phyloP scores from a whole-genome alignment of 2,113 vertebrate genomes.

The Toxostoma redivivum region DNA sequence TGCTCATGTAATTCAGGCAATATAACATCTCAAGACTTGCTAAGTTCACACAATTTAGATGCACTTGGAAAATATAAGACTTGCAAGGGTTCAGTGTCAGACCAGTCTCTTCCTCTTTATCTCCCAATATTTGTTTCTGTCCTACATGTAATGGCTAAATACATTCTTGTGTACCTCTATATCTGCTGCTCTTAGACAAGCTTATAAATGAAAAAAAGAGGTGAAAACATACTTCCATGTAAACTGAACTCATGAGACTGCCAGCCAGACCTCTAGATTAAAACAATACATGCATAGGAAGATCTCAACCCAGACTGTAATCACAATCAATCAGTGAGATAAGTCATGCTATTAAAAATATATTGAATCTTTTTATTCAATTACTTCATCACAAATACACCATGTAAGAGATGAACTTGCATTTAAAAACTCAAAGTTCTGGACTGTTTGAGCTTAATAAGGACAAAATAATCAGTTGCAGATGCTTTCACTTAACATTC shows the following conservation, averaged over 20 bases:
- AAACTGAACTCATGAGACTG: not conserved
- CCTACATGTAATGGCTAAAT: not conserved
- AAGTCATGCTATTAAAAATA: not conserved
- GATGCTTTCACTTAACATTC: slow-evolving; percentile 42
- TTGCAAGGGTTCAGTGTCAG: not conserved
- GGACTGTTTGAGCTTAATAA: slow-evolving; percentile 30
- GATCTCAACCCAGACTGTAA: not conserved
- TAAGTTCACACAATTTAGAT: not conserved
- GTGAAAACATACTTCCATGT: not conserved
- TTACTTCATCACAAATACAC: not conserved
- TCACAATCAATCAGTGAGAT: not conserved
- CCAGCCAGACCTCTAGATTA: not conserved
- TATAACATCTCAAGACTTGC: rapidly evolving
- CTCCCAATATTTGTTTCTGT: not conserved
- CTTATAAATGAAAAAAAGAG: not conserved
- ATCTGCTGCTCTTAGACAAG: not conserved
- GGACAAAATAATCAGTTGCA: slow-evolving; percentile 33
- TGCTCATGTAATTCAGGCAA: not conserved
- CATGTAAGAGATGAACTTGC: not conserved
- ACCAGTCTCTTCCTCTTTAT: not conserved
- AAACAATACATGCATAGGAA: not conserved
- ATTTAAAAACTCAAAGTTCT: not conserved
- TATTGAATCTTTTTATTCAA: slow-evolving; percentile 4
- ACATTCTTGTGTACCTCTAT: not conserved
- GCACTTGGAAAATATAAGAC: not conserved